Conservation (phyloP, 2,113 vertebrate species). For the Oreochromis spilurus region DNA sequence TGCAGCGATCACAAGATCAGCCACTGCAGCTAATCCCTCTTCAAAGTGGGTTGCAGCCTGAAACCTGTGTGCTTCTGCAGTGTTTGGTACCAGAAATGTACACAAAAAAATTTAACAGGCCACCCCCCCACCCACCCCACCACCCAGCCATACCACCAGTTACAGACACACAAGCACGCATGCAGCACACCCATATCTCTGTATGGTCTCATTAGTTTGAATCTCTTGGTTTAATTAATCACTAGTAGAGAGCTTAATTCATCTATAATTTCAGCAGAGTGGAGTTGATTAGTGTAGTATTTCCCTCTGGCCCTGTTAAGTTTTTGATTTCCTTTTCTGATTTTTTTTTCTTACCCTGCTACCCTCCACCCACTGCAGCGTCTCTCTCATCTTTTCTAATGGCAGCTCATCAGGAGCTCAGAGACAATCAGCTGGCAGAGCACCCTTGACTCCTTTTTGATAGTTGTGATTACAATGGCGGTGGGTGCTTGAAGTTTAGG, state of each 20-base stretch:
- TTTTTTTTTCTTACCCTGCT: not conserved
- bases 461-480: slow-evolving; percentile 42
- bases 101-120: not conserved
- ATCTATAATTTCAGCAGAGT: slow-evolving; percentile 65
- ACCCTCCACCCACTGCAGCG: not conserved
- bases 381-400: slow-evolving; percentile 47
- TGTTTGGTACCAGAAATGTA: not conserved
- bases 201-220: slow-evolving; percentile 58
- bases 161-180: not conserved
- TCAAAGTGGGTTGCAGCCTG: slow-evolving; percentile 12
- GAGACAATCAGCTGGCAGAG: slow-evolving; percentile 51
- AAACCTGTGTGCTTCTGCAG: slow-evolving; percentile 1
- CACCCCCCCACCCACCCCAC: not conserved
- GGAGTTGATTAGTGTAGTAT: slow-evolving; percentile 61
- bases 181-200: not conserved
- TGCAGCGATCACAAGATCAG: slow-evolving; percentile 27
- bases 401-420: slow-evolving; percentile 55
- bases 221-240: slow-evolving; percentile 66
- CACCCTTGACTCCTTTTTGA: slow-evolving; percentile 44
- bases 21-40: slow-evolving; percentile 22
- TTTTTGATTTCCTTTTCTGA: slow-evolving; percentile 44
- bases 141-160: not conserved
- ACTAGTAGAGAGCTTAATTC: slow-evolving; percentile 64
- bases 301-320: slow-evolving; percentile 58
- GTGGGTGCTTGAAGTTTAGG: slow-evolving; percentile 35